These are phyloP conservation scores for Enteromius anoplus DNA, from an alignment of 2,797 vertebrate genomes.

Conservation along the genomic window DNA sequence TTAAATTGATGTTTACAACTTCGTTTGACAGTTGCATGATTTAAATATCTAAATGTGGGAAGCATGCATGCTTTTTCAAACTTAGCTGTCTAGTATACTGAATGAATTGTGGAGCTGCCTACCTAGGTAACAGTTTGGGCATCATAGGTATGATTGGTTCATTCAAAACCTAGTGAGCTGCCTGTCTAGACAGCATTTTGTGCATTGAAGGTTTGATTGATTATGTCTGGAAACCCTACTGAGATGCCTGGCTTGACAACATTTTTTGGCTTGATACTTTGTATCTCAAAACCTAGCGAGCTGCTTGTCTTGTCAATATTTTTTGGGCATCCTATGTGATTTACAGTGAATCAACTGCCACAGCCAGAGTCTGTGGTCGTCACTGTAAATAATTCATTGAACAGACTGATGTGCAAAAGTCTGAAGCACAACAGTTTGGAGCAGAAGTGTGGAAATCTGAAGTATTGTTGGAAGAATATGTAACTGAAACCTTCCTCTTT, in stretches of 20 bases:
- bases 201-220: background rate
- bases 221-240: background rate
- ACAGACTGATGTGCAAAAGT: background rate
- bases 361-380: background rate
- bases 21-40: background rate
- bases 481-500: background rate
- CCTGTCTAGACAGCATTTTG: background rate
- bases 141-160: background rate
- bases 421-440: conserved; percentile 14
- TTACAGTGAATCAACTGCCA: background rate
- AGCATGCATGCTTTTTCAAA: background rate
- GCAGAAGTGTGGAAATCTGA: background rate
- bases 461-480: background rate
- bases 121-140: background rate
- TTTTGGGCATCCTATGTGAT: background rate
- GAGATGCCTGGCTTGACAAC: background rate
- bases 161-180: background rate
- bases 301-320: background rate
- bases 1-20: background rate
- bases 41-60: background rate
- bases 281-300: background rate
- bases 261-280: background rate
- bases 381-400: conserved; percentile 2
- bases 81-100: background rate
- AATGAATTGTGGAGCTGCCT: background rate